Conservation (phyloP, 2,797 vertebrate genomes). For the Rhinatrema bivittatum region DNA sequence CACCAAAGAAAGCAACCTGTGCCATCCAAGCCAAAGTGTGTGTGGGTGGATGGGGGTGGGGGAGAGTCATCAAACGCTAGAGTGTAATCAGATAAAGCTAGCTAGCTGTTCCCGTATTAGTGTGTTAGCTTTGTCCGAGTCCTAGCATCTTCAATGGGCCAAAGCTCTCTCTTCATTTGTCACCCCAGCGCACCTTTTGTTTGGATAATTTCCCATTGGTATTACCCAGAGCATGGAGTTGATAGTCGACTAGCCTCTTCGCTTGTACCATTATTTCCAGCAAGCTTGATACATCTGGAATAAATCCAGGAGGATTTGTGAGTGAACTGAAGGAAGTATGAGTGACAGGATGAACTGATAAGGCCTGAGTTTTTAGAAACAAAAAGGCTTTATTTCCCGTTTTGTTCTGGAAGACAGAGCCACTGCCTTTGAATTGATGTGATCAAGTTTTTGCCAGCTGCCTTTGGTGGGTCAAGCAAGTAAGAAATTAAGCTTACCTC, state of each 20-base stretch:
- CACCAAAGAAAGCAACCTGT: constrained; percentile 72
- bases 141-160: constrained; percentile 57
- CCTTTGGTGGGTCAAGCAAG: constrained; percentile 27
- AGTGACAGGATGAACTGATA: constrained; percentile 56
- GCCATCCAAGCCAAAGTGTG: constrained; percentile 44
- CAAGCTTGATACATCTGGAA: constrained; percentile 66
- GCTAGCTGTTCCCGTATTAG: constrained; percentile 74
- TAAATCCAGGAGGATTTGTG: constrained; percentile 66
- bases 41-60: constrained; percentile 9
- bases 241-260: constrained; percentile 54
- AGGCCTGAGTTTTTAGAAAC: constrained; percentile 38
- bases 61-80: constrained; percentile 55
- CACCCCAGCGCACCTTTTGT: constrained; percentile 96
- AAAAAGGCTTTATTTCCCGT: constrained; percentile 39
- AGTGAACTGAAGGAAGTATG: constrained; percentile 35
- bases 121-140: constrained; percentile 71
- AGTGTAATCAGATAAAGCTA: constrained; percentile 86
- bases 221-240: constrained; percentile 53
- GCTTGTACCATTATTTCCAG: constrained; percentile 67
- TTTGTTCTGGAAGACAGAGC: constrained; percentile 26
- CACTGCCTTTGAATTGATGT: constrained; percentile 40
- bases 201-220: constrained; percentile 72
- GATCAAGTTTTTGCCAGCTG: constrained; percentile 50
- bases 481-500: constrained; percentile 17
- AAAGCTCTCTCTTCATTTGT: constrained; percentile 80